Percentiles rank a stretch among this genome's conserved stretches.
Evolutionary conservation across 2,888 invertebrate genomes (phyloP).

Genomic region (Pristionchus mayeri): DNA sequence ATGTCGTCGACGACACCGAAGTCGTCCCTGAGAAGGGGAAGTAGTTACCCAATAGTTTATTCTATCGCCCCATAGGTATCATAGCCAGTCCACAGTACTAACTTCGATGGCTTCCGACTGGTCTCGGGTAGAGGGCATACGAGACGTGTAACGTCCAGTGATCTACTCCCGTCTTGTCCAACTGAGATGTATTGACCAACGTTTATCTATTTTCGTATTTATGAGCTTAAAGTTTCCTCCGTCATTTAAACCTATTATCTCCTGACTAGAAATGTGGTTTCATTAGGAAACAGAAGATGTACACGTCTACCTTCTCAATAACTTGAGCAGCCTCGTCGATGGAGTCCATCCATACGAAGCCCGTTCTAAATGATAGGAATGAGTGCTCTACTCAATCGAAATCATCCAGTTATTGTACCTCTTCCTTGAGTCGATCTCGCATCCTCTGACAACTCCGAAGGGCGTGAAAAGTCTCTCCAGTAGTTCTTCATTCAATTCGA

Average conservation of each 20-base stretch:
- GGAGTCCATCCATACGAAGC: conserved; percentile 50
- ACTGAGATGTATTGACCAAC: conserved; percentile 53
- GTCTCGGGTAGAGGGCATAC: conserved; percentile 50
- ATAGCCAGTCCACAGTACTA: background rate
- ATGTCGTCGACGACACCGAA: background rate
- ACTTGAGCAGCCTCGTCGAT: conserved; percentile 50
- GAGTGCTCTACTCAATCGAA: background rate
- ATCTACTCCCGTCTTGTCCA: conserved; percentile 56
- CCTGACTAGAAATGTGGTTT: too few relatives aligned
- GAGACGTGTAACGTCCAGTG: conserved; percentile 55
- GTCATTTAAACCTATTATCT: too few relatives aligned
- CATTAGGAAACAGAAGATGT: background rate
- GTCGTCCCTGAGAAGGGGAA: background rate
- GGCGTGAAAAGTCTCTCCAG: conserved; percentile 30
- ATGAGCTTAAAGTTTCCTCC: too few relatives aligned
- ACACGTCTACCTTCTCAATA: conserved; percentile 40
- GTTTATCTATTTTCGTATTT: too few relatives aligned
- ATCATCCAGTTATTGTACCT: conserved; percentile 3
- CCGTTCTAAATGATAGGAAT: conserved; percentile 45
- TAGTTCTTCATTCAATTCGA: background rate
- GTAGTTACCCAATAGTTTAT: background rate
- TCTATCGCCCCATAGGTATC: too few relatives aligned
- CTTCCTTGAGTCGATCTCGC: conserved; percentile 13
- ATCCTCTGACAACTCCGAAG: background rate
- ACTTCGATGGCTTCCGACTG: background rate